Base-by-base conservation (phyloP, 2,113 vertebrate genomes). In the Neogale vison region DNA sequence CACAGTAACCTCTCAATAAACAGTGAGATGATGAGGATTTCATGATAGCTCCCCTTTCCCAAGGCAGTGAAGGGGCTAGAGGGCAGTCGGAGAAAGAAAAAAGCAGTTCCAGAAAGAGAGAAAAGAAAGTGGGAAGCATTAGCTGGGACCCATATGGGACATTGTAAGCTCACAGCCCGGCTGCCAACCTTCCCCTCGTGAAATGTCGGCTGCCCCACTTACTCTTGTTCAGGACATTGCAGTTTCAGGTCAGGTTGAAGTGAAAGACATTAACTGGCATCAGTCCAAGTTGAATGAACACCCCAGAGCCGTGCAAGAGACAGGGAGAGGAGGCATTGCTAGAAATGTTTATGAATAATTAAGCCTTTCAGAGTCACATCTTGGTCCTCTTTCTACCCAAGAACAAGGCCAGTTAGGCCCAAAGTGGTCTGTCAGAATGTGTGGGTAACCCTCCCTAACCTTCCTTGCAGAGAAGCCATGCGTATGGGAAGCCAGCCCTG, bases 211-310 rank as follows among this genome's bases (percentile, higher is more conserved):
- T 96, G 96, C 90, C 96, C 97, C 98, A 98, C 95, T 98, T 98
- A 74, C 86, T 93, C 93, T 88, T 47, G 76, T 23, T 45, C 34
- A 7, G 93, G 26, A n/a, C 88, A 95, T 95, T 97, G 97, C 59
- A 26, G 26, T 97, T 97, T 98, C 97, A 98, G 93, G 96, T 96
- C 97, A 97, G 93, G 95, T 79, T 61, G 97, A 85, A 92, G 90
- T 8, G 0, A 90, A 74, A 82, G 83, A 76, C 71, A 42, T 47
- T 59, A 72, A 79, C 95, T 97, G 96, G 97, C 47, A 55, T 74
- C 47, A 3, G n/a, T 95, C 97, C 98, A 98, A 96, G 83, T 50
- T 76, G 80, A 93, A 76, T 69, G 63, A 61, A 47, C 34, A 26
- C 45, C 88, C 61, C 94, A 57, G 26, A 83, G 69, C 92, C 45